Conservation (phyloP, 2,888 invertebrate species). For the Tetheella fluctuosa region DNA sequence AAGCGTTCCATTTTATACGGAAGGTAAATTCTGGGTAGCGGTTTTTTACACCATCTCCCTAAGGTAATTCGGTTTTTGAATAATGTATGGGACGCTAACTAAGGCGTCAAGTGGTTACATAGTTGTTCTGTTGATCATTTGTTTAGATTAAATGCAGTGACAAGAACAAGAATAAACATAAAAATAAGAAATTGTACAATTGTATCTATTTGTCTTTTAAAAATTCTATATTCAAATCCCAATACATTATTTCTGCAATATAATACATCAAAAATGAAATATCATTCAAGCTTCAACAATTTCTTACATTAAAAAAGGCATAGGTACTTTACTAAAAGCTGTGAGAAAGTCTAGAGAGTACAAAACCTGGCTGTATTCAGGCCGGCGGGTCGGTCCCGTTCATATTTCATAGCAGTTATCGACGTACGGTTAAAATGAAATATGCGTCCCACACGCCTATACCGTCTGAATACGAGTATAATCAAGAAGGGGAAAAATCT, state of each 20-base stretch:
- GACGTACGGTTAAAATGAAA: conserved; percentile 69
- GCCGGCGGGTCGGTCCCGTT: conserved; percentile 27
- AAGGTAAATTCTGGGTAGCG: conserved; percentile 65
- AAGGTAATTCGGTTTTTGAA: conserved; percentile 64
- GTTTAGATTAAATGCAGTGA: neutral
- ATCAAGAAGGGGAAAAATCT: conserved; percentile 45
- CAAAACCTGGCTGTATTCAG: conserved; percentile 16
- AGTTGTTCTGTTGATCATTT: neutral
- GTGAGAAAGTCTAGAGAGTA: conserved; percentile 44
- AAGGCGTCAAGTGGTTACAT: conserved; percentile 6
- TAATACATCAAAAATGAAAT: neutral
- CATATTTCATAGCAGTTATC: conserved; percentile 68
- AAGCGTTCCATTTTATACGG: conserved; percentile 73
- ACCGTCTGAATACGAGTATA: conserved; percentile 55
- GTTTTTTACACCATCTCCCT: conserved; percentile 54
- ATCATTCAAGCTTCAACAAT: neutral
- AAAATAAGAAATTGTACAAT: no score
- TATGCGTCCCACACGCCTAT: conserved; percentile 57
- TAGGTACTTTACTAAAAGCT: conserved; percentile 16
- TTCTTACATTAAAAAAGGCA: neutral
- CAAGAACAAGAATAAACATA: neutral
- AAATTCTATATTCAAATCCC: neutral
- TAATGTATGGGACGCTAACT: conserved; percentile 46
- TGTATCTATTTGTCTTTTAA: neutral
- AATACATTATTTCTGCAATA: neutral